Conservation (phyloP, 2,113 vertebrate species). For the Echinops telfairi region DNA sequence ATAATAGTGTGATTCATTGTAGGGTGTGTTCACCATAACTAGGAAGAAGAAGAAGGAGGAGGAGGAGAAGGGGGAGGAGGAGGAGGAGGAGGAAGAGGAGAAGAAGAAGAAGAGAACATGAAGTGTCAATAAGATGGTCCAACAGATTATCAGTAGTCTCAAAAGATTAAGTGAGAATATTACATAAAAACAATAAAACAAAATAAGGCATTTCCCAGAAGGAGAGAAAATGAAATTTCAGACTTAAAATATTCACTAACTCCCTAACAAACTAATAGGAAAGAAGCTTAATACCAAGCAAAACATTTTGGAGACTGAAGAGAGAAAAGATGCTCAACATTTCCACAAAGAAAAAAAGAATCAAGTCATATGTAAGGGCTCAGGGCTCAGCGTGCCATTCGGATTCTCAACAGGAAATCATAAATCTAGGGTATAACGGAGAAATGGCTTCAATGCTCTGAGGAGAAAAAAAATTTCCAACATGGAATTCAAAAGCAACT, state of each 20-base stretch:
- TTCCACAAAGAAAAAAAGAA: background rate
- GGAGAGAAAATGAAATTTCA: too few relatives aligned
- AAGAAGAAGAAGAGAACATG: too few relatives aligned
- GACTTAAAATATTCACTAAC: background rate
- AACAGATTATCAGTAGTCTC: too few relatives aligned
- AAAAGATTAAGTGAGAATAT: too few relatives aligned
- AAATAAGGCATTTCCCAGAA: too few relatives aligned
- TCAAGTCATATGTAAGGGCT: background rate
- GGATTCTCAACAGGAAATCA: background rate
- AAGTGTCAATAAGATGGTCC: too few relatives aligned
- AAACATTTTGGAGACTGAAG: background rate
- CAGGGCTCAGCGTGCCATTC: background rate
- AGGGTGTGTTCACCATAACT: background rate
- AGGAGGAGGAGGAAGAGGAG: too few relatives aligned
- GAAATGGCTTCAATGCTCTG: background rate
- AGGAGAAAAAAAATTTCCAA: background rate
- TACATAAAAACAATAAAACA: too few relatives aligned
- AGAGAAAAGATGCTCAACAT: slow-evolving; percentile 16
- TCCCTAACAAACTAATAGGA: background rate
- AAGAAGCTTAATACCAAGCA: background rate
- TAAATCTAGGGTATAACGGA: background rate
- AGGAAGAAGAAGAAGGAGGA: too few relatives aligned
- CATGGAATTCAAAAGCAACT: background rate
- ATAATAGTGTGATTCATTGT: background rate
- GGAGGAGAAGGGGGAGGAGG: too few relatives aligned